A percentile compares a stretch with the other conserved stretches of the same genome.
phyloP scores from a whole-genome alignment of 37 sponge, comb jelly and placozoan genomes.

The Aplysina aerophoba region DNA sequence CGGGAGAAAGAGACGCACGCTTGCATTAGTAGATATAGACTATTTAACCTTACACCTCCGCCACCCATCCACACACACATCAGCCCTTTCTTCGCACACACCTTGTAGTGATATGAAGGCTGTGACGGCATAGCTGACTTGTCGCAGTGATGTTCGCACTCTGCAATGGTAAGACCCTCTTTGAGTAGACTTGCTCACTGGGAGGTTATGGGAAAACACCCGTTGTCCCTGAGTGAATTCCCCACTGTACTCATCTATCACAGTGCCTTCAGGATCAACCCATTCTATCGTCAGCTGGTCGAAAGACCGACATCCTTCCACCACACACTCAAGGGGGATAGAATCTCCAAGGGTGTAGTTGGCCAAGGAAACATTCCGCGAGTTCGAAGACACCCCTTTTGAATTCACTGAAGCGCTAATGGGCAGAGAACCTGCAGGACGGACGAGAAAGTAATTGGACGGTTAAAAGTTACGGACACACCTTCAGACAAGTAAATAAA shows the following conservation, averaged over 20 bases:
- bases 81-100: background rate
- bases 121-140: background rate
- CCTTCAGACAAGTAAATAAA: too few relatives aligned
- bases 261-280: background rate
- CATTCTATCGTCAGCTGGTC: background rate
- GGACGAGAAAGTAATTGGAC: too few relatives aligned
- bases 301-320: background rate
- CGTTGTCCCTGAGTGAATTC: background rate
- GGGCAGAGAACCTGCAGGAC: too few relatives aligned
- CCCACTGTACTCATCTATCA: background rate
- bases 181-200: background rate
- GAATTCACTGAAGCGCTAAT: too few relatives aligned
- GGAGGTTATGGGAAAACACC: background rate
- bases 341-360: background rate
- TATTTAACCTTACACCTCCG: background rate
- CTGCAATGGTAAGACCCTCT: background rate
- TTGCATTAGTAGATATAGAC: background rate
- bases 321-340: background rate
- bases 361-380: background rate
- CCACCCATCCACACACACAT: background rate
- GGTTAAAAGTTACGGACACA: too few relatives aligned
- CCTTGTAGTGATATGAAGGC: background rate
- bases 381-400: too few relatives aligned
- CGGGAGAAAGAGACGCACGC: too few relatives aligned
- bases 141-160: background rate